Conservation (phyloP, 2,888 invertebrate genomes). For the Lamellibrachia satsuma region DNA sequence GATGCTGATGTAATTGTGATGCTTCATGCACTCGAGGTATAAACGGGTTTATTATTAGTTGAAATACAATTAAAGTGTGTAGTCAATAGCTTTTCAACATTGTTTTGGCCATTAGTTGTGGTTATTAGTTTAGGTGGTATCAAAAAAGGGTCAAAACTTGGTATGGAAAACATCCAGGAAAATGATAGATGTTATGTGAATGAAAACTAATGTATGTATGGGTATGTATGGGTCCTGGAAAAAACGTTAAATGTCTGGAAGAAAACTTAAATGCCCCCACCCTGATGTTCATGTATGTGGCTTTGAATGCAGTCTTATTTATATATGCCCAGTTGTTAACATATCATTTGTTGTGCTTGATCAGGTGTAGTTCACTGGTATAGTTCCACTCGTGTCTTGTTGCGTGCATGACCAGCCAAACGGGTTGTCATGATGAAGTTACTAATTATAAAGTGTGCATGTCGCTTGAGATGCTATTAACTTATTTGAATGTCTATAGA, state of each 20-base stretch:
- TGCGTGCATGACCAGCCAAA: not conserved
- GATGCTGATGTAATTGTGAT: not conserved
- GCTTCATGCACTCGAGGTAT: not conserved
- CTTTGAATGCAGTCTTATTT: not conserved
- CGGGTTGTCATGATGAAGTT: not conserved
- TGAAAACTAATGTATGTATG: not conserved
- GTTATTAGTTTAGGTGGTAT: conserved; percentile 2
- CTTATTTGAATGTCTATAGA: conserved; percentile 4
- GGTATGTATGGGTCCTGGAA: not conserved
- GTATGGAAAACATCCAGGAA: not conserved
- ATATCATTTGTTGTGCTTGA: not conserved
- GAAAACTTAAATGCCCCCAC: not conserved
- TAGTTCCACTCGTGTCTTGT: too few relatives aligned
- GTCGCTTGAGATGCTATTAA: not conserved
- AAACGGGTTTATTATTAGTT: not conserved
- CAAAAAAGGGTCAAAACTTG: not conserved
- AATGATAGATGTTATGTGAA: not conserved
- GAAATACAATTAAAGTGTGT: not conserved
- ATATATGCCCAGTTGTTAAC: conserved; percentile 5
- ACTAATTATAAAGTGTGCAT: not conserved
- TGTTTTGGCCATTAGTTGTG: not conserved
- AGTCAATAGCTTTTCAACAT: not conserved
- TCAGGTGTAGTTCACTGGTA: not conserved
- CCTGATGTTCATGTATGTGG: not conserved
- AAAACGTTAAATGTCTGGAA: not conserved